These are phyloP conservation scores for Paratrypauchen microcephalus DNA, from an alignment of 2,797 vertebrate species.

Conservation along the genomic window DNA sequence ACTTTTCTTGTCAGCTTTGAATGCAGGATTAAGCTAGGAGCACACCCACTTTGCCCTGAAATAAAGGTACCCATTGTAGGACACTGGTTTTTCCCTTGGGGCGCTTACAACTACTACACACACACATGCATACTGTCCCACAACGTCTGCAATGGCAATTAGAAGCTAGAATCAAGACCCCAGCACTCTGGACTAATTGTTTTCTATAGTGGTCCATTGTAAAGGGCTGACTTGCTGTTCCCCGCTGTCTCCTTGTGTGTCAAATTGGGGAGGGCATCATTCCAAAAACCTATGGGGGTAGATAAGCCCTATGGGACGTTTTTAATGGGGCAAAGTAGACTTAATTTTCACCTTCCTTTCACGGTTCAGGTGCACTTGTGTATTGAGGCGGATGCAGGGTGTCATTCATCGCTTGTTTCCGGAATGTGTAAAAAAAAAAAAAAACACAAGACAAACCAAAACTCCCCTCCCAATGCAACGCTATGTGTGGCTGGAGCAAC, in stretches of 20 bases:
- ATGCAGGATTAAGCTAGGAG: constrained; percentile 76
- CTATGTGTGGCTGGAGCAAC: constrained; percentile 18
- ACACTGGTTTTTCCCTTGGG: constrained; percentile 34
- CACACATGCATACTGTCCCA: constrained; percentile 48
- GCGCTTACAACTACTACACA: constrained; percentile 48
- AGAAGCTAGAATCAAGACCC: constrained; percentile 68
- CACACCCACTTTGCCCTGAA: constrained; percentile 73
- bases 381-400: constrained; percentile 68
- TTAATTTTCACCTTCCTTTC: constrained; percentile 73
- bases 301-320: constrained; percentile 60
- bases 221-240: constrained; percentile 59
- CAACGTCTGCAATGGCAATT: constrained; percentile 61
- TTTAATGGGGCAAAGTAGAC: constrained; percentile 64
- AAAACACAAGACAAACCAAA: constrained; percentile 9
- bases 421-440: constrained; percentile 36
- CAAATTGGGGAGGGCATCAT: constrained; percentile 66
- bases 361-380: constrained; percentile 71
- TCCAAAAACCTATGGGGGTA: constrained; percentile 52
- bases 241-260: constrained; percentile 62
- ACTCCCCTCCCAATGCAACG: constrained; percentile 17
- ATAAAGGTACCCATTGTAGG: constrained; percentile 76
- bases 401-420: constrained; percentile 56
- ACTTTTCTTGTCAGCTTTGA: constrained; percentile 71
- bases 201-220: constrained; percentile 69
- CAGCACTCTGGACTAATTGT: constrained; percentile 70